Base-by-base conservation (phyloP, 2,797 vertebrate species). In the Pyrocephalus nanus region DNA sequence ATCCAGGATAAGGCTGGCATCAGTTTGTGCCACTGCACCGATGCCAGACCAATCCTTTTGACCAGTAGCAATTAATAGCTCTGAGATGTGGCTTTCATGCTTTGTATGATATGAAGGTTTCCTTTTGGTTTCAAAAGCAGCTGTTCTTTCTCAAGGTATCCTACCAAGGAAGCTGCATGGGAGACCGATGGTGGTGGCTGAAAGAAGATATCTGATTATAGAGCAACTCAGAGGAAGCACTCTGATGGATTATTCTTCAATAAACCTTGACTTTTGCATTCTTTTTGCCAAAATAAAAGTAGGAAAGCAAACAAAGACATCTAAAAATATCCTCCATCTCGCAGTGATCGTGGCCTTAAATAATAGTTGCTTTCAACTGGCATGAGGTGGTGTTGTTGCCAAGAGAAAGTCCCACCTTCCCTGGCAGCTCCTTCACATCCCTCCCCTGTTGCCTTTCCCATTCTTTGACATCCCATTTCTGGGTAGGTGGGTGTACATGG, bases 351-450 rank as follows among this genome's bases (percentile, higher is more conserved):
- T 13, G 17, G 19, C 70, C 36, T 32, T 72, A 81, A 92, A 50
- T 81, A 60, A 65, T 17, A 54, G 47, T 19, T 92, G 38, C 71
- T 82, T 60, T 66, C 54, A 85, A 47, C 66, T 92, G 91, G 58
- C 32, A 25, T 50, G 27, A 47, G 5, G 38, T 80, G 86, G 51
- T 42, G 11, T 5, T 30, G 42, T 47, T 94, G 93, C 87, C 85
- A 95, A 85, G 71, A 75, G 93, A 82, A 92, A 47, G 87, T 95
- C 64, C 64, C 85, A 92, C 94, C 85, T 96, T 64, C 78, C 71
- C 47, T 92, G 84, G 90, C 90, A 89, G 58, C 30, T 42, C 17
- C 23, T 58, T 55, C 34, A 6, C 81, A 62, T 95, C 95, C 87
- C 78, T 84, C 23, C 34, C 8, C 58, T 4, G 22, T 22, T 78